Base-by-base conservation (phyloP, 2,113 vertebrate genomes). In the Brachyistius frenatus region DNA sequence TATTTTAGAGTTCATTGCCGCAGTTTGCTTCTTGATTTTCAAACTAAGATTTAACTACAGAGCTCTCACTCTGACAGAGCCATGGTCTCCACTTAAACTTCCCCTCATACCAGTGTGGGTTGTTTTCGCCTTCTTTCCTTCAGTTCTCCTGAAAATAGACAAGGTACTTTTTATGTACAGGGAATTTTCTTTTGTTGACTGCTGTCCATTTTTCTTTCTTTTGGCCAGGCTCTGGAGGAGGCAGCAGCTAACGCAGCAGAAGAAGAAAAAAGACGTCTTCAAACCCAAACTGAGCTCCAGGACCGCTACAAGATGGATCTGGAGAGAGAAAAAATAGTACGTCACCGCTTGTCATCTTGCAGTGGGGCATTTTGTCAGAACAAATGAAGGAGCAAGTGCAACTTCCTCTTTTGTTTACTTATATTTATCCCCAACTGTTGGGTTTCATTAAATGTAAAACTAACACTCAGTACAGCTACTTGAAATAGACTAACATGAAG, bases 231-330 rank as follows among this genome's bases (percentile, higher is more conserved):
- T 95, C 91, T 99, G 88, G 96, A 97, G 84, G 97, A 97, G 75
- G 95, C 96, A 2, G 97, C 97, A 2, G 90, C 94, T 57, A 95
- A 94, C 0, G 96, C 97, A 23, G 95, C 95, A 10, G 96, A 96
- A 70, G 98, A 99, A 87, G 98, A 99, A 79, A 92, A 89, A 80
- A 95, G 94, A 67, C 96, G 97, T 7, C 95, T 97, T 62, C 95
- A 97, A 91, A 99, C 96, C 37, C 97, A 99, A 68, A 94, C 94
- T 1, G 97, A 99, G n/a, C 93, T 99, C 1, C 97, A 99, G 88
- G 96, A 98, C 84, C 94, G 96, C 31, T 99, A 98, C 95, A 95
- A 86, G 84, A 81, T 88, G 15, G 98, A 99, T 86, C 94, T 99
- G 89, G 98, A 98, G 89, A 95, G 95, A 77, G 98, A 99, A 88